phyloP scores from a whole-genome alignment of 2,888 invertebrate genomes.

The Agriotes lineatus region DNA sequence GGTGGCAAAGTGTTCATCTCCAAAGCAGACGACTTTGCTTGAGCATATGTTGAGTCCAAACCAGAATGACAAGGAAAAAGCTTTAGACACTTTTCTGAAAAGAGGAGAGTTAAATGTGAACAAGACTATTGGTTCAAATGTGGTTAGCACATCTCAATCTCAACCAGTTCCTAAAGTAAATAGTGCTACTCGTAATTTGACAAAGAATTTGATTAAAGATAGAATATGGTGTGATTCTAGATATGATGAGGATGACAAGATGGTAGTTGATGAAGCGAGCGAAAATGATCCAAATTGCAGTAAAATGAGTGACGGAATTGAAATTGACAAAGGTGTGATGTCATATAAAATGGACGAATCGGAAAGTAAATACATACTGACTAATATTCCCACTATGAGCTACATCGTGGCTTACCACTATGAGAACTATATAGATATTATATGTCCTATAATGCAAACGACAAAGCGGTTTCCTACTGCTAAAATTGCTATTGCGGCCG shows the following conservation, averaged over 20 bases:
- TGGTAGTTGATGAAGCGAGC: neutral
- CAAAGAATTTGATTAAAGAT: too few relatives aligned
- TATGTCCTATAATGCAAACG: conserved; percentile 38
- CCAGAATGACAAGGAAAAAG: neutral
- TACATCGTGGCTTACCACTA: conserved; percentile 38
- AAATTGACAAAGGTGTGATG: too few relatives aligned
- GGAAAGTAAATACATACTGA: conserved; percentile 33
- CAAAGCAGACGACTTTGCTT: neutral
- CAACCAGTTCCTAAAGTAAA: neutral
- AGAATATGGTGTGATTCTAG: neutral
- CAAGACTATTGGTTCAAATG: neutral
- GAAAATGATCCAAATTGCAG: neutral
- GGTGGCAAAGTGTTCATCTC: neutral
- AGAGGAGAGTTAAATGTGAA: neutral
- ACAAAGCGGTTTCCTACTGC: conserved; percentile 32
- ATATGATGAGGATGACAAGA: neutral
- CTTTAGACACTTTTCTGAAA: neutral
- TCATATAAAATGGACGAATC: neutral
- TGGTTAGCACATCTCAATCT: neutral
- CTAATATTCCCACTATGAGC: conserved; percentile 42
- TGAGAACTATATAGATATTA: conserved; percentile 23
- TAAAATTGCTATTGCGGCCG: conserved; percentile 39
- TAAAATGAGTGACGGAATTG: too few relatives aligned
- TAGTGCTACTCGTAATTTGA: neutral
- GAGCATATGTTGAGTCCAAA: neutral